Evolutionary conservation across 2,113 vertebrate species (phyloP).

Genomic region (Cyprinodon variegatus): DNA sequence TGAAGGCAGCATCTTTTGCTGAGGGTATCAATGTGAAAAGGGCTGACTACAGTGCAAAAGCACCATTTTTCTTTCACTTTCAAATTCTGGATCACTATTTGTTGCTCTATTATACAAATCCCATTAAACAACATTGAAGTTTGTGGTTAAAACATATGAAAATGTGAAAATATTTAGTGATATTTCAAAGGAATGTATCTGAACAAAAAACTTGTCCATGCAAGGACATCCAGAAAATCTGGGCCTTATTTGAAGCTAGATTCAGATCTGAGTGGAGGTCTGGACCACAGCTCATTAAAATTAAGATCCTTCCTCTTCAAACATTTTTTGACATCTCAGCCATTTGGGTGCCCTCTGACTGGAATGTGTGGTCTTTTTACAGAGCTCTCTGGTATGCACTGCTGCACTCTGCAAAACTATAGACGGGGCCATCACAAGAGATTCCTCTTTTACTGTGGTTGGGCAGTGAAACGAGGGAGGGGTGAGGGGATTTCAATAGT

Average conservation of each 20-base stretch:
- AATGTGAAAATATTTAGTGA: no score
- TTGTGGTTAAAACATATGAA: neutral
- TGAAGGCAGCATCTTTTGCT: no score
- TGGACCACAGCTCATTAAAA: constrained; percentile 61
- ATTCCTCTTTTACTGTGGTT: constrained; percentile 58
- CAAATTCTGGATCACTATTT: neutral
- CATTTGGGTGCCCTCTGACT: constrained; percentile 55
- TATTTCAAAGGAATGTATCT: neutral
- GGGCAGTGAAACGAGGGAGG: constrained; percentile 30
- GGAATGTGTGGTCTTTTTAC: constrained; percentile 61
- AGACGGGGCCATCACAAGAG: constrained; percentile 26
- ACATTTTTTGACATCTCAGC: constrained; percentile 48
- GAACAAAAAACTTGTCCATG: constrained; percentile 11
- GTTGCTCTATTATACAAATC: neutral
- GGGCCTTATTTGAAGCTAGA: constrained; percentile 46
- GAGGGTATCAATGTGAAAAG: no score
- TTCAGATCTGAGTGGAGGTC: constrained; percentile 50
- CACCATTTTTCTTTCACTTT: neutral
- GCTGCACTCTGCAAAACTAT: constrained; percentile 37
- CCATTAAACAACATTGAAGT: neutral
- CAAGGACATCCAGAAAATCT: constrained; percentile 3
- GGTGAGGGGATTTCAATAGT: constrained; percentile 14
- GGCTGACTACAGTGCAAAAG: neutral
- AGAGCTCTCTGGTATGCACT: constrained; percentile 61
- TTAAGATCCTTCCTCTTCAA: constrained; percentile 39